Conservation (phyloP, 2,113 vertebrate species). For the Sisor rabdophorus region DNA sequence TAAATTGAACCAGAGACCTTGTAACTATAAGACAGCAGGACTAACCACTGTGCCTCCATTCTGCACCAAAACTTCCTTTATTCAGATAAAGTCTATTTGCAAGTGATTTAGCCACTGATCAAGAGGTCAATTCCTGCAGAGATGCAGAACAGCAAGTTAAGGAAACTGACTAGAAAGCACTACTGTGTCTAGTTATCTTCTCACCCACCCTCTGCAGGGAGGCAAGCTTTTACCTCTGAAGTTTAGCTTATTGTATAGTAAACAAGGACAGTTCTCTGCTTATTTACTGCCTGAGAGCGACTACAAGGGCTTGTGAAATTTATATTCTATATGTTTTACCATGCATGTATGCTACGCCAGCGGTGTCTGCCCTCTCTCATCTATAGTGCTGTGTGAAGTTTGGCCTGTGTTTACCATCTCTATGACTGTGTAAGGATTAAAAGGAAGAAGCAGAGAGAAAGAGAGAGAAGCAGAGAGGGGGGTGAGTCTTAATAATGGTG, state of each 20-base stretch:
- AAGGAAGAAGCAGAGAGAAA: background rate
- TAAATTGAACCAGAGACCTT: background rate
- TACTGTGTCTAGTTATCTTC: slow-evolving; percentile 15
- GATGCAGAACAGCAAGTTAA: background rate
- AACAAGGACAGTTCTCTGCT: slow-evolving; percentile 26
- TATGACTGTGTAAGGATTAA: slow-evolving; percentile 15
- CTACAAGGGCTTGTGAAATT: slow-evolving; percentile 5
- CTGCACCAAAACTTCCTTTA: background rate
- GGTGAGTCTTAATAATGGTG: background rate
- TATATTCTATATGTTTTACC: slow-evolving; percentile 28
- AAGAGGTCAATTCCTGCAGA: slow-evolving; percentile 3
- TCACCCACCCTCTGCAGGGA: background rate
- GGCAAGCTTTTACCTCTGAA: background rate
- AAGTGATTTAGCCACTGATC: background rate
- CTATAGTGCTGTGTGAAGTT: slow-evolving; percentile 20
- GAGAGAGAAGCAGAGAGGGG: background rate
- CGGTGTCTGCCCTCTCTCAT: slow-evolving; percentile 21
- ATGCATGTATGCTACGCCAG: slow-evolving; percentile 15
- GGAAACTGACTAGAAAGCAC: slow-evolving; percentile 6
- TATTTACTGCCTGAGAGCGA: slow-evolving; percentile 6
- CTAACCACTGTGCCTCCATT: background rate
- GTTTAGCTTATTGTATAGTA: slow-evolving; percentile 18
- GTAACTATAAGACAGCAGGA: background rate
- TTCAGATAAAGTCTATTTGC: background rate
- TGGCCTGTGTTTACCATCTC: slow-evolving; percentile 21